A percentile compares a stretch with the other conserved stretches of the same genome.
These are phyloP conservation scores for Drosophila setosimentum DNA, from an alignment of 2,888 invertebrate genomes.

Conservation along the genomic window DNA sequence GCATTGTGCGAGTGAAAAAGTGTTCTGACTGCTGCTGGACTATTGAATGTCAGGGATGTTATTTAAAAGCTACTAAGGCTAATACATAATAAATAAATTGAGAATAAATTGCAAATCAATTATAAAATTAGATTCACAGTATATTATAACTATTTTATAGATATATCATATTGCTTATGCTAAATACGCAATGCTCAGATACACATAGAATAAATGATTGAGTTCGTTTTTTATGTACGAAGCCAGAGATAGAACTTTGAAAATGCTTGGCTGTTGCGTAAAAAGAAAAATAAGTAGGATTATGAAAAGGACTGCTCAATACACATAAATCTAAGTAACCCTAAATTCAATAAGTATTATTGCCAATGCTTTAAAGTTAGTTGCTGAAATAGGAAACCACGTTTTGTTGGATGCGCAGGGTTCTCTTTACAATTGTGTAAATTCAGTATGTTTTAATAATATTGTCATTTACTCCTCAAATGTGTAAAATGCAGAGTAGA, in stretches of 20 bases:
- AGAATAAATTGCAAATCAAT: not conserved
- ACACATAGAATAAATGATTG: too few species aligned
- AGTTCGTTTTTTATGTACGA: too few species aligned
- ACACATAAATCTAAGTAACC: not conserved
- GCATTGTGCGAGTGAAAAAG: not conserved
- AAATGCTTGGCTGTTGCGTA: not conserved
- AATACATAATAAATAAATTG: not conserved
- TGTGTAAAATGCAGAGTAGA: slow-evolving; percentile 17
- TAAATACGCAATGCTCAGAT: too few species aligned
- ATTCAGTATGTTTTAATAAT: not conserved
- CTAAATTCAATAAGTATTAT: too few species aligned
- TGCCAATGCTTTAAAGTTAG: not conserved
- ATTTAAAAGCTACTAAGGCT: not conserved
- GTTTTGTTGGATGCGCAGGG: too few species aligned
- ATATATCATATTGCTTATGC: too few species aligned
- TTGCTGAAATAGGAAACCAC: not conserved
- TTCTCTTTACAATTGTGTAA: not conserved
- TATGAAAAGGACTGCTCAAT: not conserved
- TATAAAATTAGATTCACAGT: not conserved
- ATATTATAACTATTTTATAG: not conserved
- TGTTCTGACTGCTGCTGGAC: too few species aligned
- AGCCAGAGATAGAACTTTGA: too few species aligned
- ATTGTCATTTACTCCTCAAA: not conserved
- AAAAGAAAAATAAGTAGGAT: not conserved
- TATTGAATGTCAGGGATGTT: not conserved